A percentile compares a stretch with the other conserved stretches of the same genome.
Evolutionary conservation across 2,888 invertebrate genomes (phyloP).

Genomic region (Proisotoma minuta): DNA sequence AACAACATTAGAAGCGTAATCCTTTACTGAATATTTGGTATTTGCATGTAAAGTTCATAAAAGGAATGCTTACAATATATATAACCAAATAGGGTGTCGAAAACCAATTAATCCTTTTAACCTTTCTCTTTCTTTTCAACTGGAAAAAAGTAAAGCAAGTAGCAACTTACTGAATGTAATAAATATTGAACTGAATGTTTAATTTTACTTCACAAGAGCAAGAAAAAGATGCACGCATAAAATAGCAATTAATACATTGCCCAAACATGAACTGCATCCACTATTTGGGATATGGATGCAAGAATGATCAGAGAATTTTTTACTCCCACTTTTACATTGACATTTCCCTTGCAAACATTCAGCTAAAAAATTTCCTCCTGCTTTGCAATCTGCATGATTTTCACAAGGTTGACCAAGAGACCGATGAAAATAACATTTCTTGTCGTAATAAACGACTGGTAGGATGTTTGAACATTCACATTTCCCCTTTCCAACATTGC

Average conservation of each 20-base stretch:
- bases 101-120: no score
- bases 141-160: no score
- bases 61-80: no score
- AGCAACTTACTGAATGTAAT: no score
- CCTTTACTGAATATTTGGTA: no score
- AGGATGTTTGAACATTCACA: slow-evolving; percentile 37
- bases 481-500: slow-evolving; percentile 24
- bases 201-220: no score
- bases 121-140: no score
- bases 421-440: slow-evolving; percentile 37
- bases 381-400: slow-evolving; percentile 36
- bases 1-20: no score
- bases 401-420: slow-evolving; percentile 35
- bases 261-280: neutral
- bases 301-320: slow-evolving; percentile 6
- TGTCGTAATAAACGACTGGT: slow-evolving; percentile 32
- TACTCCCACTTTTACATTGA: slow-evolving; percentile 28
- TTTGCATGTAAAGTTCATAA: no score
- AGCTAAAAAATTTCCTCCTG: slow-evolving; percentile 26
- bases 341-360: slow-evolving; percentile 38
- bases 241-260: slow-evolving; percentile 1
- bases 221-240: neutral
- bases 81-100: no score
- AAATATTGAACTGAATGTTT: no score
- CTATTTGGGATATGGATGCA: slow-evolving; percentile 3